Percentiles rank a stretch among this genome's conserved stretches.
Conservation (phyloP, 2,888 invertebrate genomes). For the Eupithecia inturbata region DNA sequence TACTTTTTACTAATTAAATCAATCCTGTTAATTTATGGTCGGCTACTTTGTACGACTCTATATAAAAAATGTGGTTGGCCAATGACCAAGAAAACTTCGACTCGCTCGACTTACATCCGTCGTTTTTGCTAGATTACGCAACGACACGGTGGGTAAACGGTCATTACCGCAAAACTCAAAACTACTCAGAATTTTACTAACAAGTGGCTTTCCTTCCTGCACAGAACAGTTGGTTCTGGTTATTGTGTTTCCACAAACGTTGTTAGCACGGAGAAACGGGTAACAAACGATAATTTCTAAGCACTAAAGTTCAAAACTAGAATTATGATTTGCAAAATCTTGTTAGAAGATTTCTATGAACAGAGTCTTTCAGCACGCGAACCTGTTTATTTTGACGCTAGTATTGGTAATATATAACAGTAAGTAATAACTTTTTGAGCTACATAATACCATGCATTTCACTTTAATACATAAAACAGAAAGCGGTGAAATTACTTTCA, state of each 20-base stretch:
- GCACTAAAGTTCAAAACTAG: conserved; percentile 23
- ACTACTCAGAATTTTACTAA: conserved; percentile 47
- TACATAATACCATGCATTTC: conserved; percentile 12
- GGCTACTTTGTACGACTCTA: not conserved
- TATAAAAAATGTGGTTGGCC: conserved; percentile 15
- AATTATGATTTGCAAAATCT: conserved; percentile 20
- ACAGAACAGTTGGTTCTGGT: conserved; percentile 39
- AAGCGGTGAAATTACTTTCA: conserved; percentile 60
- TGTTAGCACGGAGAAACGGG: conserved; percentile 35
- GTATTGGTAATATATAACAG: conserved; percentile 1
- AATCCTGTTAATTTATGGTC: not conserved
- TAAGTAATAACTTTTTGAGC: conserved; percentile 5
- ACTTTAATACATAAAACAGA: conserved; percentile 44
- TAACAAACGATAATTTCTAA: conserved; percentile 34
- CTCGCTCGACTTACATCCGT: conserved; percentile 23
- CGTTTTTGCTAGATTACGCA: conserved; percentile 45
- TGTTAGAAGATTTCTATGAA: conserved; percentile 12
- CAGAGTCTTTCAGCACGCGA: not conserved
- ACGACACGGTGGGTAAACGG: conserved; percentile 59
- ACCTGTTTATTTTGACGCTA: not conserved
- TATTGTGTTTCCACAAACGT: conserved; percentile 42
- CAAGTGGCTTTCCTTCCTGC: conserved; percentile 51
- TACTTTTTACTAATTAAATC: not conserved
- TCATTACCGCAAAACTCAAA: conserved; percentile 62
- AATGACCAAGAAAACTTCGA: conserved; percentile 19